phyloP scores from a whole-genome alignment of 2,888 invertebrate genomes.

The Drosophila meridiana region DNA sequence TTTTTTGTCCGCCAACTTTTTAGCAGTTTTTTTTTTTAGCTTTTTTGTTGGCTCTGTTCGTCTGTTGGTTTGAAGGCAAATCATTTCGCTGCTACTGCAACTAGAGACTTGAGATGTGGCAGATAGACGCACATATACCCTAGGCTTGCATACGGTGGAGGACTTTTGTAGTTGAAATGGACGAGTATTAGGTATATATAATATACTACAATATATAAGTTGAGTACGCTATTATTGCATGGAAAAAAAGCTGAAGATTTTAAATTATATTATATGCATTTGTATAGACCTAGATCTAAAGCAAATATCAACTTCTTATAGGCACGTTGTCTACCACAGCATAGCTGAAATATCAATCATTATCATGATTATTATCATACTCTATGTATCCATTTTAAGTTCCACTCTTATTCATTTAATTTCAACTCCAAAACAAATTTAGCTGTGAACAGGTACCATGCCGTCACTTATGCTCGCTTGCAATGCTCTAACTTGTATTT shows the following conservation, averaged over 20 bases:
- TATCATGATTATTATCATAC: too few relatives aligned
- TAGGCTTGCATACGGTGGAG: not conserved
- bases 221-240: too few relatives aligned
- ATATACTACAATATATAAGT: too few relatives aligned
- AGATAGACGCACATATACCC: not conserved
- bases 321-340: too few relatives aligned
- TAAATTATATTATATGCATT: too few relatives aligned
- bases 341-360: too few relatives aligned
- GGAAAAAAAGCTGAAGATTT: too few relatives aligned
- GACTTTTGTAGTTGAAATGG: not conserved
- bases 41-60: constrained; percentile 30
- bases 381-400: too few relatives aligned
- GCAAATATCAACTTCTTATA: not conserved
- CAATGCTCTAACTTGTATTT: not conserved
- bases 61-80: not conserved
- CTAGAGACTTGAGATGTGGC: not conserved
- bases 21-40: constrained; percentile 11
- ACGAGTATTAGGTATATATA: too few relatives aligned
- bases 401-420: too few relatives aligned
- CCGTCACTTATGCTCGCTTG: not conserved
- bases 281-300: too few relatives aligned
- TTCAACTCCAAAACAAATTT: not conserved
- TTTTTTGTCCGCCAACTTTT: constrained; percentile 32
- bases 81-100: constrained; percentile 1
- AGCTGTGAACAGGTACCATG: not conserved